A percentile compares a stretch with the other conserved stretches of the same genome.
Conservation (phyloP, 2,888 invertebrate genomes). For the Entomobrya proxima region DNA sequence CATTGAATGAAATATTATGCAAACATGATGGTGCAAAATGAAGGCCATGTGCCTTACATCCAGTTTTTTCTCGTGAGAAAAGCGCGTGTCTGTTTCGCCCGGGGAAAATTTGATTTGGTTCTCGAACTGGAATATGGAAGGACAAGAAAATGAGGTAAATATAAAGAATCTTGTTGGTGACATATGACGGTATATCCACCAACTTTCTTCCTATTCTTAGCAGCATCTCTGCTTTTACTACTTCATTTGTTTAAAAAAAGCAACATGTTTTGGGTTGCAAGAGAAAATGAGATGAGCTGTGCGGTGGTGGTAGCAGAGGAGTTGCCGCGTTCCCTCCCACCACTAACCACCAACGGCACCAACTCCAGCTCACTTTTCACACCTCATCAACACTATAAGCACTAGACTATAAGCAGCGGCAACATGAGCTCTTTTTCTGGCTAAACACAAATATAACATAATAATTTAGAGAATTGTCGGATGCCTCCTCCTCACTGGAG, state of each 20-base stretch:
- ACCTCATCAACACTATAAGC: conserved; percentile 53
- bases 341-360: conserved; percentile 18
- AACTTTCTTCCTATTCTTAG: too few species aligned
- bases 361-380: conserved; percentile 30
- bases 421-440: too few species aligned
- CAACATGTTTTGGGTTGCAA: background rate
- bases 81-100: too few species aligned
- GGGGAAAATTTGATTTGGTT: background rate
- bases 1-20: too few species aligned
- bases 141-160: conserved; percentile 35
- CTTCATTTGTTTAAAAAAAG: background rate
- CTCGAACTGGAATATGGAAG: background rate
- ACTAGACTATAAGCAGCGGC: too few species aligned
- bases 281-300: conserved; percentile 18
- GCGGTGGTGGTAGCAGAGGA: background rate
- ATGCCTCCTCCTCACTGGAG: too few species aligned
- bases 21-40: too few species aligned
- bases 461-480: too few species aligned
- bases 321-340: background rate
- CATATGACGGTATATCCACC: conserved; percentile 3
- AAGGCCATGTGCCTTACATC: too few species aligned
- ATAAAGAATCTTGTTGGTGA: conserved; percentile 10
- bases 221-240: background rate
- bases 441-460: too few species aligned
- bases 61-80: too few species aligned